These are phyloP conservation scores for Chelonus insularis DNA, from an alignment of 1,140 invertebrate species.

Conservation along the genomic window DNA sequence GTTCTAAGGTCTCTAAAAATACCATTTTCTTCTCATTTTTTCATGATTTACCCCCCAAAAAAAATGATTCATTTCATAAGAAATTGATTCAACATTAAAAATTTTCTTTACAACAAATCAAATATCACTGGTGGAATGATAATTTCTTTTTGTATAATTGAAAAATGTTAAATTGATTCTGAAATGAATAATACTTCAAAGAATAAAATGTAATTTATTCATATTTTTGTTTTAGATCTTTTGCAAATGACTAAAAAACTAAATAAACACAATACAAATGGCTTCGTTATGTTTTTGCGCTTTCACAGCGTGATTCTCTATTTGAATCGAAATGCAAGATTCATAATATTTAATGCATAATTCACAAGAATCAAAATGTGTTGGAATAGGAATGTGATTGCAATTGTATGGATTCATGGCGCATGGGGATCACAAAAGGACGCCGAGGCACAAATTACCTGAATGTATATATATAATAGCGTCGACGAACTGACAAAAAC, in stretches of 20 bases:
- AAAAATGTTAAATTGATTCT: too few species aligned
- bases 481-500: conserved; percentile 34
- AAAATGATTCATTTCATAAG: too few species aligned
- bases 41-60: too few species aligned
- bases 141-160: too few species aligned
- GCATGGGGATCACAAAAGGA: not conserved
- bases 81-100: too few species aligned
- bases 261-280: not conserved
- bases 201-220: too few species aligned
- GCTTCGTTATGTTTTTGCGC: not conserved
- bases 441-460: not conserved
- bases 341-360: conserved; percentile 18
- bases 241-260: not conserved
- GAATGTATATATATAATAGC: not conserved
- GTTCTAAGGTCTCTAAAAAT: too few species aligned
- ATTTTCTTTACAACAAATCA: too few species aligned
- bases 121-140: too few species aligned
- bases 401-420: conserved; percentile 1
- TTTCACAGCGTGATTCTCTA: not conserved
- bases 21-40: too few species aligned
- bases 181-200: too few species aligned
- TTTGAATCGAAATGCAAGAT: conserved; percentile 16
- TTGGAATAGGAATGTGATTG: conserved; percentile 8
- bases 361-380: conserved; percentile 16
- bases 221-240: too few species aligned